Conservation (phyloP, 2,797 vertebrate species). For the Coreius guichenoti region DNA sequence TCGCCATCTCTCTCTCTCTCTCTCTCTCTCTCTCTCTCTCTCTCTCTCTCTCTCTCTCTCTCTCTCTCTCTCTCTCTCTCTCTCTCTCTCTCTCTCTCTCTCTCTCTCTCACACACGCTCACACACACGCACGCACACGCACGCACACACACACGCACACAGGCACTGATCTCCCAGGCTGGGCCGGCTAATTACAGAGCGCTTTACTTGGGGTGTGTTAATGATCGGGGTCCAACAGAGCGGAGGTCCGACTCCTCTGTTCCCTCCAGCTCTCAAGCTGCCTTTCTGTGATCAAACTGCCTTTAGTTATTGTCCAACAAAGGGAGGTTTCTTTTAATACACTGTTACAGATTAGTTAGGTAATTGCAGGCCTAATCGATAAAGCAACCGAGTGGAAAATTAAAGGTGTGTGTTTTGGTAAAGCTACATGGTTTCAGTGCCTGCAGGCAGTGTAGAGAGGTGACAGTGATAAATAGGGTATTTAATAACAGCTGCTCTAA, state of each 20-base stretch:
- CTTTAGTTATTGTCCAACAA: conserved; percentile 90
- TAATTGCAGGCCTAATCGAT: conserved; percentile 90
- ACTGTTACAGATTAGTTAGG: conserved; percentile 82
- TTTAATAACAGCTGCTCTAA: conserved; percentile 88
- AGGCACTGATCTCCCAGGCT: conserved; percentile 72
- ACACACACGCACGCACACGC: conserved; percentile 9
- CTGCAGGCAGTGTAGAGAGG: conserved; percentile 69
- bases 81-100: neutral
- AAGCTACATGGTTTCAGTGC: conserved; percentile 76
- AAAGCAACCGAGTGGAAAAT: conserved; percentile 86
- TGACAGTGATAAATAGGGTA: conserved; percentile 89
- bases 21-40: neutral
- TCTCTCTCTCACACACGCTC: neutral
- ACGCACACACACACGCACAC: conserved; percentile 45
- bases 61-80: neutral
- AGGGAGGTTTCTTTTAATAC: conserved; percentile 85
- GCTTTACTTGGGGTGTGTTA: conserved; percentile 77
- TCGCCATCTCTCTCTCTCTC: neutral
- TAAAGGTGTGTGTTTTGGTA: conserved; percentile 79
- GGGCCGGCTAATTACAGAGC: conserved; percentile 76
- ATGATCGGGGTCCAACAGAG: conserved; percentile 73
- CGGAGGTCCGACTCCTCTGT: conserved; percentile 65
- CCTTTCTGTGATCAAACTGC: conserved; percentile 80
- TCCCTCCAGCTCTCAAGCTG: conserved; percentile 78
- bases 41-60: neutral